Percentiles rank a stretch among this genome's conserved stretches.
Conservation (phyloP, 2,888 invertebrate genomes). For the Ametastegia equiseti region DNA sequence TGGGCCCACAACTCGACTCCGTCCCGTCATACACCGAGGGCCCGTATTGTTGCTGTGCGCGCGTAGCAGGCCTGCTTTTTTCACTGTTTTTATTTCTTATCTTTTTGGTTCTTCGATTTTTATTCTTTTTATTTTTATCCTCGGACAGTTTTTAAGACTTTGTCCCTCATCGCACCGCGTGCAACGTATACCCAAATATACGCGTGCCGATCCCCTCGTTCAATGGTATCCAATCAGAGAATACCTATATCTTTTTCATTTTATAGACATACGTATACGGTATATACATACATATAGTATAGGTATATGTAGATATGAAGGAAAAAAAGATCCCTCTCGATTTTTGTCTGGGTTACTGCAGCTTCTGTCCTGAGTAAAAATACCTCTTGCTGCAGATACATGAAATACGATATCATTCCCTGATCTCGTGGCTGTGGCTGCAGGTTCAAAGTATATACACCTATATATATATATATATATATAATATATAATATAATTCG, state of each 20-base stretch:
- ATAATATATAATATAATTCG: no score
- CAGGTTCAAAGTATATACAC: slow-evolving; percentile 7
- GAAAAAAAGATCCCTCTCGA: background rate
- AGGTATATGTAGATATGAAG: background rate
- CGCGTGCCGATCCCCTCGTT: background rate
- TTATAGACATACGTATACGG: no score
- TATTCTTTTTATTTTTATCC: background rate
- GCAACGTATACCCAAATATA: background rate
- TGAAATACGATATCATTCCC: background rate
- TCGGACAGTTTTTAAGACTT: slow-evolving; percentile 29
- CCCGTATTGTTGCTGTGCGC: slow-evolving; percentile 63
- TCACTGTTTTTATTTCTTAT: background rate
- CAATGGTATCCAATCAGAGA: slow-evolving; percentile 8
- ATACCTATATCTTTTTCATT: background rate
- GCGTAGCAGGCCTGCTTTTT: slow-evolving; percentile 49
- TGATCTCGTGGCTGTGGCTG: background rate
- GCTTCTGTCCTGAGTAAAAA: slow-evolving; percentile 3
- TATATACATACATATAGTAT: no score
- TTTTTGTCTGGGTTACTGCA: background rate
- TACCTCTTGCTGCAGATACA: background rate
- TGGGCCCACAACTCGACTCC: slow-evolving; percentile 63
- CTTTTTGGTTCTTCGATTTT: background rate
- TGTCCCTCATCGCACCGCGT: slow-evolving; percentile 7
- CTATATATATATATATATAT: no score
- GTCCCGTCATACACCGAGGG: slow-evolving; percentile 53